Percentiles rank a stretch among this genome's conserved stretches.
Evolutionary conservation across 1,140 invertebrate genomes (phyloP).

Genomic region (Drosophila santomea): DNA sequence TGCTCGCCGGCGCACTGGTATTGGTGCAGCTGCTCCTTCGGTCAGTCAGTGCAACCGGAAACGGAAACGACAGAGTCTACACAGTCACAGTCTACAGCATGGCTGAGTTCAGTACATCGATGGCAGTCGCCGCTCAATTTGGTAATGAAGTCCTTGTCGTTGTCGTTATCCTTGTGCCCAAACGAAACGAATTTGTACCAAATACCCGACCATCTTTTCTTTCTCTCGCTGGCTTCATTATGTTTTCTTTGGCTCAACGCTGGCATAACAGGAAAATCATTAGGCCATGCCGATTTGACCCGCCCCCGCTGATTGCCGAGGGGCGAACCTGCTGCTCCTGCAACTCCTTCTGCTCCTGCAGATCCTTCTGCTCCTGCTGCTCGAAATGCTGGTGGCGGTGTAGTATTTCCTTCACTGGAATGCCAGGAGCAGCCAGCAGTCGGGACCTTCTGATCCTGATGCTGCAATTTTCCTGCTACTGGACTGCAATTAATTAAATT

Average conservation of each 20-base stretch:
- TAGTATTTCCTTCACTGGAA: slow-evolving; percentile 8
- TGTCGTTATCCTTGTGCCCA: slow-evolving; percentile 30
- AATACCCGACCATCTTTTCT: slow-evolving; percentile 3
- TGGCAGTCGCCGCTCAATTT: slow-evolving; percentile 76
- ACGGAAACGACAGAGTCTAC: slow-evolving; percentile 64
- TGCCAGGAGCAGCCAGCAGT: slow-evolving; percentile 1
- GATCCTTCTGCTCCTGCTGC: background rate
- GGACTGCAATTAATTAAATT: slow-evolving; percentile 80
- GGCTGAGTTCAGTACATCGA: slow-evolving; percentile 40
- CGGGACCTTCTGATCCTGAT: slow-evolving; percentile 2
- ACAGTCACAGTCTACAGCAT: slow-evolving; percentile 2
- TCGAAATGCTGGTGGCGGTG: background rate
- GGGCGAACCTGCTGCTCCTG: slow-evolving; percentile 10
- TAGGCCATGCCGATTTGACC: slow-evolving; percentile 77
- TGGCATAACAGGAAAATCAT: slow-evolving; percentile 80
- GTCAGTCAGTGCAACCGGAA: slow-evolving; percentile 71
- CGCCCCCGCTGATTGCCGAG: slow-evolving; percentile 63
- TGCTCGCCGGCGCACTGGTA: slow-evolving; percentile 30
- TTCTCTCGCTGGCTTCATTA: slow-evolving; percentile 62
- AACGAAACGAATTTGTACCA: slow-evolving; percentile 11
- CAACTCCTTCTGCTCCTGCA: background rate
- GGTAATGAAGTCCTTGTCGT: slow-evolving; percentile 75
- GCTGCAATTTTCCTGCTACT: slow-evolving; percentile 55
- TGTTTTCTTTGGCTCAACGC: slow-evolving; percentile 65
- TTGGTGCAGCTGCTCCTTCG: slow-evolving; percentile 74